phyloP scores from a whole-genome alignment of 2,113 vertebrate genomes.

The Pomatorhinus ruficollis region DNA sequence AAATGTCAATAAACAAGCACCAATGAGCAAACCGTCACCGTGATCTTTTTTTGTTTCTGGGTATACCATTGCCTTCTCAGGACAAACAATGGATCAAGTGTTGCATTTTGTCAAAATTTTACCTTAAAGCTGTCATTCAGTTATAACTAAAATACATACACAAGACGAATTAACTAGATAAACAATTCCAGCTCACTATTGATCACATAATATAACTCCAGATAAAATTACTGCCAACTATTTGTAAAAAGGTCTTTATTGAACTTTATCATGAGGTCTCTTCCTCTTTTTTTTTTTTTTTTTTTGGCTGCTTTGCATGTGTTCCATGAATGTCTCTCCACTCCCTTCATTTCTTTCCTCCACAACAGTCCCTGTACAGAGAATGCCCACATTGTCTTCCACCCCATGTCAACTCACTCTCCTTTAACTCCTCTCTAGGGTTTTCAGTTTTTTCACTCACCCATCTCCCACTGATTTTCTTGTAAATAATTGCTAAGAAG shows the following conservation, averaged over 20 bases:
- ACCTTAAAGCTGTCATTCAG: neutral
- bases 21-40: neutral
- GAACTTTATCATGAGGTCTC: neutral
- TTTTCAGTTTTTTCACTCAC: neutral
- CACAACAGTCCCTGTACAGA: neutral
- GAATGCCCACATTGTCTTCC: neutral
- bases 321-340: neutral
- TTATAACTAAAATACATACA: neutral
- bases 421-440: neutral
- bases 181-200: neutral
- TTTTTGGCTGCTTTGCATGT: neutral
- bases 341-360: neutral
- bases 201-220: neutral
- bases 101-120: neutral
- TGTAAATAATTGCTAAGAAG: neutral
- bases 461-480: neutral
- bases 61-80: neutral
- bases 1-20: neutral
- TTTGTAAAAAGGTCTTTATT: neutral
- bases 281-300: neutral
- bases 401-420: neutral
- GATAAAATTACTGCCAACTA: neutral
- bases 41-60: neutral
- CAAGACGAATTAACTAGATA: neutral
- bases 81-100: neutral